A percentile compares a stretch with the other conserved stretches of the same genome.
Conservation (phyloP, 1,140 invertebrate genomes). For the Saccostrea glomerata region DNA sequence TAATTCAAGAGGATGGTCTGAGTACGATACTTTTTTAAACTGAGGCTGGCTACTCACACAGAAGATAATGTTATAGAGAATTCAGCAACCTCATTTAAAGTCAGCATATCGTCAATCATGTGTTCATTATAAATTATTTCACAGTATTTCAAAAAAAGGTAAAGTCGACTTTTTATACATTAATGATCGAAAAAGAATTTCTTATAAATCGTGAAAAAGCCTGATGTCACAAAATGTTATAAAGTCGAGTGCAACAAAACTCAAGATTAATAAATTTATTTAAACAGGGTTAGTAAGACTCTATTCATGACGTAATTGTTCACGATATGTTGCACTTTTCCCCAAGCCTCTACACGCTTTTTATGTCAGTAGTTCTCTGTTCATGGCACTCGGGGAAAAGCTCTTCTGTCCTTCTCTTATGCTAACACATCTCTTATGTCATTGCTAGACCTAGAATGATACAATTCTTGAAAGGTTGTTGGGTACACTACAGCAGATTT, state of each 20-base stretch:
- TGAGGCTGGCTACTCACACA: not conserved
- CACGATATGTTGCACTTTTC: not conserved
- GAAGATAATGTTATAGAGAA: no score
- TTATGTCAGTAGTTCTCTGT: not conserved
- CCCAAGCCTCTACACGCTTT: not conserved
- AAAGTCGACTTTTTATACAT: not conserved
- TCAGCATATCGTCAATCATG: not conserved
- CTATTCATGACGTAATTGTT: not conserved
- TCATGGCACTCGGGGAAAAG: not conserved
- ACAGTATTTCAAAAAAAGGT: not conserved
- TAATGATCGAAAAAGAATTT: not conserved
- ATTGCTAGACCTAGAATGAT: no score
- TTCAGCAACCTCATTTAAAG: no score
- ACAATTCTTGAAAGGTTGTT: no score
- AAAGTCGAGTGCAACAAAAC: not conserved
- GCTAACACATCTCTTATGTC: no score
- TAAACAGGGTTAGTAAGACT: not conserved
- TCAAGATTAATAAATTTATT: not conserved
- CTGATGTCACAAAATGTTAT: not conserved
- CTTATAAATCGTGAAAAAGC: not conserved
- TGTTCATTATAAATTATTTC: not conserved
- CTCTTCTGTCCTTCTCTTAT: no score
- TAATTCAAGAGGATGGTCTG: not conserved
- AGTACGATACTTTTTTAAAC: not conserved
- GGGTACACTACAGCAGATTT: no score